Conservation (phyloP, 2,888 invertebrate species). For the Stenotaenia linearis region DNA sequence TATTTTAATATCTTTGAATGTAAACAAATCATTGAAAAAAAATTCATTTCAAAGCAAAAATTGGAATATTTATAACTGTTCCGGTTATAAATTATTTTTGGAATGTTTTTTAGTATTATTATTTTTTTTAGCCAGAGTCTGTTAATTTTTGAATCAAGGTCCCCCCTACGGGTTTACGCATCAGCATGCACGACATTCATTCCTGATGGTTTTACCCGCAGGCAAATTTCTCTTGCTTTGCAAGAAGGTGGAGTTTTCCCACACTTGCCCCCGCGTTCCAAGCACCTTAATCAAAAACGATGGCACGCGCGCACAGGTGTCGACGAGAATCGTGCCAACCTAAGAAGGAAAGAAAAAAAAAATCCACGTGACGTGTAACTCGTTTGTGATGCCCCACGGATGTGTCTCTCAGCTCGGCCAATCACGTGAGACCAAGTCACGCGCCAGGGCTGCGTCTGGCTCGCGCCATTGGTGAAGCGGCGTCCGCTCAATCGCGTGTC, state of each 20-base stretch:
- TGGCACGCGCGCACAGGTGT: conserved; percentile 27
- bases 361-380: neutral
- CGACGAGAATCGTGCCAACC: neutral
- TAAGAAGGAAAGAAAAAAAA: neutral
- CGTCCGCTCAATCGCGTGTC: conserved; percentile 24
- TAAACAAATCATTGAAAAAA: neutral
- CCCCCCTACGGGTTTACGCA: neutral
- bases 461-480: conserved; percentile 27
- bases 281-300: conserved; percentile 29
- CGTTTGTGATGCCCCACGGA: neutral
- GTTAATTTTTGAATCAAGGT: conserved; percentile 14
- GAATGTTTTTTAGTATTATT: neutral
- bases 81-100: neutral
- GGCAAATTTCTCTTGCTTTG: neutral
- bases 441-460: conserved; percentile 22
- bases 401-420: conserved; percentile 12
- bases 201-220: neutral
- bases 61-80: neutral
- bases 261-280: conserved; percentile 31
- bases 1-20: neutral
- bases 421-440: conserved; percentile 28
- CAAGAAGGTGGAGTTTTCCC: conserved; percentile 30
- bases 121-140: neutral
- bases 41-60: neutral
- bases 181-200: neutral